Base-by-base conservation (phyloP, 2,113 vertebrate genomes). In the Marmota monax region DNA sequence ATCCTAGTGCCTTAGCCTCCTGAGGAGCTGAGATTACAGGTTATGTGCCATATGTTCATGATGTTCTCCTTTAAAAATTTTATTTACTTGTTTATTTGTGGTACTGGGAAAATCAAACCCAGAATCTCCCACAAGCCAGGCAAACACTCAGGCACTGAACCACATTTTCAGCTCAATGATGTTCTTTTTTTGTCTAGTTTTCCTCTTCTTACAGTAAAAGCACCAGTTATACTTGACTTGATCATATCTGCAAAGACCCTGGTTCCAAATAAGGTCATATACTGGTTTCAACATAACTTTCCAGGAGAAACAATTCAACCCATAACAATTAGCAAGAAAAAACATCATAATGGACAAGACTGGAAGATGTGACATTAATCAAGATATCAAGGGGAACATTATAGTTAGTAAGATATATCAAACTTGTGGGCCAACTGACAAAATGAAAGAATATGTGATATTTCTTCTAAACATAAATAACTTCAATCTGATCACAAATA, bases 301-400 rank as follows among this genome's bases (percentile, higher is more conserved):
- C 32, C 13, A 3, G 48, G 29, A 18, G 56, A 80, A 27, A 63
- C 17, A 82, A 67, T 79, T 91, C 27, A 73, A 86, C 29, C n/a
- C 27, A 65, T 16, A 58, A 34, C 45, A 82, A 74, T 74, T 61
- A 92, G 29, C 16, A 92, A 76, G 45, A 51, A 73, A 82, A 87
- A 95, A 84, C 48, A 76, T 92, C 67, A 82, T 37, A 92, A 27
- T 77, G 69, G 48, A 77, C 37, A 92, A 82, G n/a, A 13, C 34
- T 69, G 29, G 61, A 77, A 83, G 48, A 77, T 42, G 29, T 34
- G 48, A 88, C 61, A 84, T 61, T 88, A 84, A 63, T 63, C 63
- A 88, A 84, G 48, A 51, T 70, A 84, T 63, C 39, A 78, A 77
- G 51, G 34, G 37, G 25, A 84, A 92, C n/a, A 76, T 11, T 27